Percentiles rank a stretch among this genome's conserved stretches.
Evolutionary conservation across 1,140 invertebrate genomes (phyloP).

Genomic region (Drosophila trapezifrons): DNA sequence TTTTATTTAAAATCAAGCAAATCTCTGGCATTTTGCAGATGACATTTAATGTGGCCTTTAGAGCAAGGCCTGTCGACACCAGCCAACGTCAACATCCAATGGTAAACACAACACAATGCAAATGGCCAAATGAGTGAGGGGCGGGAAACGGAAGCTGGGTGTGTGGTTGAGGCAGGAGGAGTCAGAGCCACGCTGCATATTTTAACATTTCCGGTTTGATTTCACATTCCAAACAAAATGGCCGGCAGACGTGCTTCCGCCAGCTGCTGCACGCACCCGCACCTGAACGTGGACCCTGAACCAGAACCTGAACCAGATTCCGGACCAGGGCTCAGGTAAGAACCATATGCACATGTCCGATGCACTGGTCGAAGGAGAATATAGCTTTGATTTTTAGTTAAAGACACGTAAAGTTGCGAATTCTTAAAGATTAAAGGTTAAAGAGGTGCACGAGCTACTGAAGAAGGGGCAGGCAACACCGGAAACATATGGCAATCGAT

Average conservation of each 20-base stretch:
- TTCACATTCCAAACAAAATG: conserved; percentile 80
- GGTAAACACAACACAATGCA: conserved; percentile 19
- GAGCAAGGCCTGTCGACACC: conserved; percentile 53
- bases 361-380: conserved; percentile 9
- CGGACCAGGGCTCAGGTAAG: background rate
- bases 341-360: conserved; percentile 11
- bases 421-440: background rate
- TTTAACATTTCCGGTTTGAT: conserved; percentile 79
- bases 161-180: conserved; percentile 36
- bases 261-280: conserved; percentile 54
- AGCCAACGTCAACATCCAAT: conserved; percentile 28
- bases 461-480: too few species aligned
- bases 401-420: too few species aligned
- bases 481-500: background rate
- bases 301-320: conserved; percentile 1
- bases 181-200: conserved; percentile 66
- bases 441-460: background rate
- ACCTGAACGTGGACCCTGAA: background rate
- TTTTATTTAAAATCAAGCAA: conserved; percentile 28
- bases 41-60: conserved; percentile 38
- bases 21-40: conserved; percentile 28
- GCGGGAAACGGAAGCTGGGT: background rate
- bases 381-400: background rate
- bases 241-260: conserved; percentile 77
- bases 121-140: conserved; percentile 16